phyloP scores from a whole-genome alignment of 2,888 invertebrate genomes.

The Hedya salicella region DNA sequence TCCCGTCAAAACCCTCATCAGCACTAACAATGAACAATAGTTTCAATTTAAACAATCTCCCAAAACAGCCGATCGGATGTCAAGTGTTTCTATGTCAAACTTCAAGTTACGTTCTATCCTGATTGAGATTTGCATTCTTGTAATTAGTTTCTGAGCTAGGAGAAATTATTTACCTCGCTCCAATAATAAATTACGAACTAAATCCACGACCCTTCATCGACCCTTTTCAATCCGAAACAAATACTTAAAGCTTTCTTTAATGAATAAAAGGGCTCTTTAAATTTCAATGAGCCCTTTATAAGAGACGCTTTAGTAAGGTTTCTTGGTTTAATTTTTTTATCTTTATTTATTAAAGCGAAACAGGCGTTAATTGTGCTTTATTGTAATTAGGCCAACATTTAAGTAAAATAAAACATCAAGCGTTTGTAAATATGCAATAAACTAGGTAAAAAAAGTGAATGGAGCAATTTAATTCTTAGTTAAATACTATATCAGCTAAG shows the following conservation, averaged over 20 bases:
- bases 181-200: slow-evolving; percentile 55
- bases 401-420: slow-evolving; percentile 33
- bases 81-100: slow-evolving; percentile 23
- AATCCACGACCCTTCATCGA: slow-evolving; percentile 61
- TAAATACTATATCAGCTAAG: slow-evolving; percentile 27
- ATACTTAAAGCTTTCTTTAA: slow-evolving; percentile 54
- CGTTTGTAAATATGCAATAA: slow-evolving; percentile 30
- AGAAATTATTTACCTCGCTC: slow-evolving; percentile 24
- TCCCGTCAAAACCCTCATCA: slow-evolving; percentile 99
- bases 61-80: slow-evolving; percentile 21
- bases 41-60: slow-evolving; percentile 24
- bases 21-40: slow-evolving; percentile 89
- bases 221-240: slow-evolving; percentile 60
- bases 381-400: slow-evolving; percentile 12
- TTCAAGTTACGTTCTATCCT: background rate
- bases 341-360: slow-evolving; percentile 35
- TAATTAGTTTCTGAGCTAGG: slow-evolving; percentile 15
- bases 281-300: slow-evolving; percentile 40
- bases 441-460: slow-evolving; percentile 20
- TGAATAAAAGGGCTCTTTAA: slow-evolving; percentile 48
- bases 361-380: slow-evolving; percentile 34
- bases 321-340: slow-evolving; percentile 27
- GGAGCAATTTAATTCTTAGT: slow-evolving; percentile 19
- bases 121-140: slow-evolving; percentile 3
- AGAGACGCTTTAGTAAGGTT: slow-evolving; percentile 28